Evolutionary conservation across 2,797 vertebrate species (phyloP).

Genomic region (Siniperca obscura): DNA sequence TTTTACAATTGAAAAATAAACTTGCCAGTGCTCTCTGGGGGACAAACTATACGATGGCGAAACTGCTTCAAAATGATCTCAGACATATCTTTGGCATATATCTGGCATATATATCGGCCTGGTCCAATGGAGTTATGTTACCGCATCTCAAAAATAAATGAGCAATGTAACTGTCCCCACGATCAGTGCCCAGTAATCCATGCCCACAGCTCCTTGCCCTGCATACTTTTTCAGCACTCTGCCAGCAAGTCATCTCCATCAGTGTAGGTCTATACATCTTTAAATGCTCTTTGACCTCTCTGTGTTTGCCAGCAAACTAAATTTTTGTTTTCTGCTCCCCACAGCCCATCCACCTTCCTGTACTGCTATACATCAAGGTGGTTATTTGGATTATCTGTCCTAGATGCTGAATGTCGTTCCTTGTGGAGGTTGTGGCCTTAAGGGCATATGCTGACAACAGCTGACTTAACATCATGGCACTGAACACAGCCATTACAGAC

Average conservation of each 20-base stretch:
- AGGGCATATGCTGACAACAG: conserved; percentile 75
- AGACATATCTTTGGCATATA: neutral
- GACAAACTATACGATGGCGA: neutral
- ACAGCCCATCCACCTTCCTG: neutral
- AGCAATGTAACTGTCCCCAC: neutral
- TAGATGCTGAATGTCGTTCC: conserved; percentile 45
- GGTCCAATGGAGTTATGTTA: neutral
- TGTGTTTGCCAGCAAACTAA: conserved; percentile 29
- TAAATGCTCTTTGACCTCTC: conserved; percentile 29
- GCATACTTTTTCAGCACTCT: conserved; percentile 3
- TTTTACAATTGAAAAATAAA: conserved; percentile 4
- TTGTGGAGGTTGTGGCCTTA: conserved; percentile 57
- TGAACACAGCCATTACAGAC: conserved; percentile 85
- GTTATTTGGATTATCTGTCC: conserved; percentile 58
- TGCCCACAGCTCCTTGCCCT: neutral
- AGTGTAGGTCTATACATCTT: conserved; percentile 6
- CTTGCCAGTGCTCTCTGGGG: neutral
- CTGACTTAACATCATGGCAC: conserved; percentile 84
- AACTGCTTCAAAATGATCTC: neutral
- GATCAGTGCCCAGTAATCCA: conserved; percentile 1
- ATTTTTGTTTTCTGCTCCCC: conserved; percentile 27
- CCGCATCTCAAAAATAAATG: conserved; percentile 8
- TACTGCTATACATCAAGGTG: conserved; percentile 32
- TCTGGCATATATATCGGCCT: neutral
- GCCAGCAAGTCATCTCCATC: neutral